These are phyloP conservation scores for Onthophagus sagittarius DNA, from an alignment of 2,888 invertebrate species.

Conservation along the genomic window DNA sequence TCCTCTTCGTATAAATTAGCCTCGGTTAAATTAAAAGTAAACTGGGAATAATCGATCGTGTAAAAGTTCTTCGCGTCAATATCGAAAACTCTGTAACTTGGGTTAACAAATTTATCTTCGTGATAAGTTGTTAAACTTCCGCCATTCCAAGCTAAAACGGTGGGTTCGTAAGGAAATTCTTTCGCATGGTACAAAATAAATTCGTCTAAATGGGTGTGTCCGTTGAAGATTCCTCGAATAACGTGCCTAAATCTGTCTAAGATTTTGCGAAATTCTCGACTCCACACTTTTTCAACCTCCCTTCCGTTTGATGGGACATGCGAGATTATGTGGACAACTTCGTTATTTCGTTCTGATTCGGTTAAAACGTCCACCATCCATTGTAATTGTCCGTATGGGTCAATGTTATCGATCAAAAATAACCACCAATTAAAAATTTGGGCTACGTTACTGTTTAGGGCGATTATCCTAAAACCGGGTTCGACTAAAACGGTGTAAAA, in stretches of 20 bases:
- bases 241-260: conserved; percentile 34
- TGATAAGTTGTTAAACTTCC: conserved; percentile 83
- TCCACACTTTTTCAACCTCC: conserved; percentile 69
- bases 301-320: conserved; percentile 75
- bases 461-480: conserved; percentile 71
- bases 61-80: conserved; percentile 39
- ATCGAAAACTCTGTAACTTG: conserved; percentile 51
- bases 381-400: conserved; percentile 69
- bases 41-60: conserved; percentile 64
- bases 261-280: conserved; percentile 59
- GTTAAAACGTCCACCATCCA: conserved; percentile 74
- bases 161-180: conserved; percentile 53
- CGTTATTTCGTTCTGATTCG: conserved; percentile 66
- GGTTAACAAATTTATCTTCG: conserved; percentile 56
- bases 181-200: conserved; percentile 65
- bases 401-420: conserved; percentile 53
- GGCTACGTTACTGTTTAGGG: conserved; percentile 78
- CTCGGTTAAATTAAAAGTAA: conserved; percentile 70
- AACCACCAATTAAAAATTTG: conserved; percentile 63
- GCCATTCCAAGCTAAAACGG: conserved; percentile 73
- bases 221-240: conserved; percentile 76
- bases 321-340: conserved; percentile 75
- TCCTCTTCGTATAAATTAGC: conserved; percentile 58
- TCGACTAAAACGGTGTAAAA: conserved; percentile 69
- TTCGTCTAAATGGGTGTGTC: conserved; percentile 76